phyloP scores from a whole-genome alignment of 2,113 vertebrate species.

The human (Homo sapiens) region GRCh38 chr7:152136001-152136500 shows the following conservation, averaged over 20 bases:
- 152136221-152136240: slow-evolving; percentile 99
- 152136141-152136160: slow-evolving; percentile 99
- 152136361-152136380: slow-evolving; percentile 96
- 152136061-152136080: slow-evolving; percentile 99
- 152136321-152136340: slow-evolving; percentile 92
- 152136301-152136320: slow-evolving; percentile 99
- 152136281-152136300: slow-evolving; percentile 97
- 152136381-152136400: slow-evolving; percentile 95
- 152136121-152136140: slow-evolving; percentile 93
- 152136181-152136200: slow-evolving; percentile 99
- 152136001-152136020: slow-evolving; percentile 98
- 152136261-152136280: slow-evolving; percentile 97
- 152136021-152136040: slow-evolving; percentile 97
- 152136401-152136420: slow-evolving; percentile 97
- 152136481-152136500: slow-evolving; percentile 86
- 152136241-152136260: slow-evolving; percentile 98
- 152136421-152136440: slow-evolving; percentile 89
- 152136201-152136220: slow-evolving; percentile 99
- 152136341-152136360: slow-evolving; percentile 95
- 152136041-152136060: slow-evolving; percentile 89
- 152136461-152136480: slow-evolving; percentile 84
- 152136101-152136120: slow-evolving; percentile 96
- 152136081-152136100: slow-evolving; percentile 93
- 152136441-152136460: slow-evolving; percentile 82
- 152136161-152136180: slow-evolving; percentile 99